These are phyloP conservation scores for Physella acuta DNA, from an alignment of 1,140 invertebrate species.

Conservation along the genomic window DNA sequence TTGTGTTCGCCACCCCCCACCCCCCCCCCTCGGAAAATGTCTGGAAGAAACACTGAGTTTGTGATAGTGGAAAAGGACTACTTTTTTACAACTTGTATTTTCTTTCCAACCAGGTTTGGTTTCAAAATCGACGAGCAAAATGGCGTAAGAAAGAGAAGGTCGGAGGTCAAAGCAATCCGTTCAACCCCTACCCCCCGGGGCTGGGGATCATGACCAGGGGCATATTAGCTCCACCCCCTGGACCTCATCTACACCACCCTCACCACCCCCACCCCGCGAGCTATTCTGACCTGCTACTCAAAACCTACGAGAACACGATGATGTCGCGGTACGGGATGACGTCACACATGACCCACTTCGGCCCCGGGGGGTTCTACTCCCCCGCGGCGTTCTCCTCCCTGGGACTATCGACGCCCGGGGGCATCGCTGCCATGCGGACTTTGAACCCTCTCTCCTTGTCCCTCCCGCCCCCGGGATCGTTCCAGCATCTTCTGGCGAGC, in stretches of 20 bases:
- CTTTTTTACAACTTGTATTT: background rate
- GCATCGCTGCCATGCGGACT: conserved; percentile 12
- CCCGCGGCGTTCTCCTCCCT: conserved; percentile 22
- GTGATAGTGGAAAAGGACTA: too few relatives aligned
- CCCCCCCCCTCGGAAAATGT: too few relatives aligned
- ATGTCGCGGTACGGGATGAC: conserved; percentile 36
- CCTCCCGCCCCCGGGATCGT: conserved; percentile 67
- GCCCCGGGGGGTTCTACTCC: conserved; percentile 17
- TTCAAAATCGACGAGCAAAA: conserved; percentile 96
- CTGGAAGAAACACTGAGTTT: too few relatives aligned
- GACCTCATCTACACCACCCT: conserved; percentile 10
- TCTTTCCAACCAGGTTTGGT: conserved; percentile 83
- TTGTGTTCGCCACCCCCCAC: too few relatives aligned
- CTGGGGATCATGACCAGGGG: conserved; percentile 56
- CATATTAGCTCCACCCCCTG: conserved; percentile 67
- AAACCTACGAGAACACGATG: conserved; percentile 71
- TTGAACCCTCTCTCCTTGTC: conserved; percentile 42
- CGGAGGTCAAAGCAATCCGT: conserved; percentile 77
- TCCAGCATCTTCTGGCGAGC: conserved; percentile 81
- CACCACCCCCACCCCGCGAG: conserved; percentile 26
- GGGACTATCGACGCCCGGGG: conserved; percentile 16
- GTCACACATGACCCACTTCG: conserved; percentile 17
- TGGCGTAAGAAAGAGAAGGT: conserved; percentile 86
- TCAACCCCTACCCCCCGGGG: conserved; percentile 74
- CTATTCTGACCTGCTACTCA: conserved; percentile 71